Evolutionary conservation across 30 jellyfish, hydroid and myxozoan species (phyloP).

Genomic region (Aurelia aurita): DNA sequence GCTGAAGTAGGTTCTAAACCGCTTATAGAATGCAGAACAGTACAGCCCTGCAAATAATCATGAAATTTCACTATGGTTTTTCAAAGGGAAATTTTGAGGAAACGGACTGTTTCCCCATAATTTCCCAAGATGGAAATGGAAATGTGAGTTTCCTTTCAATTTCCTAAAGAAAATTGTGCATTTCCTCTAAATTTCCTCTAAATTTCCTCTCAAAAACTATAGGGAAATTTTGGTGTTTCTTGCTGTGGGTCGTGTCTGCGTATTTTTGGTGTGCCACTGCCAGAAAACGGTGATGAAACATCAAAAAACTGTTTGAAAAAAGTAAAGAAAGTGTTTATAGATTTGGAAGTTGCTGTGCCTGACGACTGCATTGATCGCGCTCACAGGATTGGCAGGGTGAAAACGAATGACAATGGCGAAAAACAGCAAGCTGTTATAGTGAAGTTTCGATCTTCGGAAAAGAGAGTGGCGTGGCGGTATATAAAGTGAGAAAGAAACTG

Average conservation of each 20-base stretch:
- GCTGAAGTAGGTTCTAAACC: no score
- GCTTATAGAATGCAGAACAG: no score
- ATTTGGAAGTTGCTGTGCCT: constrained; percentile 39
- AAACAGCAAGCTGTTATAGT: constrained; percentile 50
- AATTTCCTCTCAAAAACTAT: no score
- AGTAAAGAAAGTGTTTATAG: constrained; percentile 21
- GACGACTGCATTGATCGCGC: constrained; percentile 69
- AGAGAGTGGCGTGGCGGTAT: constrained; percentile 62
- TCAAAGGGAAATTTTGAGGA: no score
- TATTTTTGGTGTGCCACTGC: constrained; percentile 54
- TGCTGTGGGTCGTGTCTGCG: constrained; percentile 54
- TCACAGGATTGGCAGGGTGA: constrained; percentile 58
- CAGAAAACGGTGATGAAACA: constrained; percentile 46
- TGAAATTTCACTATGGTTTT: no score
- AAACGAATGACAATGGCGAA: constrained; percentile 30
- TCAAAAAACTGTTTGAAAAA: constrained; percentile 44
- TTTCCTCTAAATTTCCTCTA: no score
- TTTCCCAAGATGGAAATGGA: no score
- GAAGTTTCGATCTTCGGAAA: constrained; percentile 51
- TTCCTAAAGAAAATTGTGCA: no score
- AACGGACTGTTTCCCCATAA: no score
- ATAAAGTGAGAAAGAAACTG: constrained; percentile 48
- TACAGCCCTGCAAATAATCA: no score
- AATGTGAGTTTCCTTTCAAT: no score
- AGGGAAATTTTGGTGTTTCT: no score